phyloP scores from a whole-genome alignment of 2,797 vertebrate species.

The Fistularia commersonii region DNA sequence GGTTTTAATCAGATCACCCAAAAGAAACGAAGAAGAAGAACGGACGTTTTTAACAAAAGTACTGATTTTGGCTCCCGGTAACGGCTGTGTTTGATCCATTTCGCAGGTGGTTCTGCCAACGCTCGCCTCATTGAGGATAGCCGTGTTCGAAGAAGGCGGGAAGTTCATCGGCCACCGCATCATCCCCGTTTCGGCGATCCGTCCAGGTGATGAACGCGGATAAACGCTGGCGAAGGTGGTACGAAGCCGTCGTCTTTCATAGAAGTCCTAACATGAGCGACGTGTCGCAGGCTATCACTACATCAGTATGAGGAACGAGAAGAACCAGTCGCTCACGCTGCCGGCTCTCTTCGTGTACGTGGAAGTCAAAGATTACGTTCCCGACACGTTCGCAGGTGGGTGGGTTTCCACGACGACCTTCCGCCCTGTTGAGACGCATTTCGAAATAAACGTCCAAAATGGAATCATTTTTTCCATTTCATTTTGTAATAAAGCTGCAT shows the following conservation, averaged over 20 bases:
- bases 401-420: slow-evolving; percentile 6
- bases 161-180: slow-evolving; percentile 96
- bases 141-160: slow-evolving; percentile 96
- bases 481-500: too few species aligned
- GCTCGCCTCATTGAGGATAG: slow-evolving; percentile 90
- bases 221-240: too few species aligned
- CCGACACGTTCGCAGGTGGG: slow-evolving; percentile 94
- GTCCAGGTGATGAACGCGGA: slow-evolving; percentile 89
- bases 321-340: slow-evolving; percentile 89
- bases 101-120: slow-evolving; percentile 90
- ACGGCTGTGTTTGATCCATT: neutral
- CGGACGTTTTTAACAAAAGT: too few species aligned
- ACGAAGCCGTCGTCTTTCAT: neutral
- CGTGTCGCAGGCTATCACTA: slow-evolving; percentile 88
- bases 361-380: slow-evolving; percentile 97
- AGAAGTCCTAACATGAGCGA: neutral
- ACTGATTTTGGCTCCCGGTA: too few species aligned
- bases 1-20: too few species aligned
- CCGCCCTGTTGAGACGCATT: too few species aligned
- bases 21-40: too few species aligned
- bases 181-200: slow-evolving; percentile 92
- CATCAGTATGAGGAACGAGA: slow-evolving; percentile 92
- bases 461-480: too few species aligned
- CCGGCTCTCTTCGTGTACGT: slow-evolving; percentile 94
- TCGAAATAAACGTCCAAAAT: too few species aligned